Conservation (phyloP, 2,113 vertebrate genomes). For the Cisticola juncidis region DNA sequence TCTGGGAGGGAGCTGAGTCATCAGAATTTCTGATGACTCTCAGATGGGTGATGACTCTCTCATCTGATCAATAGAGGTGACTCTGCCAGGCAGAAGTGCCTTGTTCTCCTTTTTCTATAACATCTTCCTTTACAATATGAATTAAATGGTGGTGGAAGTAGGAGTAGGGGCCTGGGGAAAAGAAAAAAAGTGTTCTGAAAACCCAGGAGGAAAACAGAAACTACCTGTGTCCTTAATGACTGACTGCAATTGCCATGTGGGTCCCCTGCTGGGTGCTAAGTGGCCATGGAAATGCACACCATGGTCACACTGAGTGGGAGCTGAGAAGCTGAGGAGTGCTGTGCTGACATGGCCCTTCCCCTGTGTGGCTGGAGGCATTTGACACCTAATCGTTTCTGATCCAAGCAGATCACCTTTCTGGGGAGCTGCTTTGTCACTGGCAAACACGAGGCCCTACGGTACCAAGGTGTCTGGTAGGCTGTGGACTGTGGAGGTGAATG, state of each 20-base stretch:
- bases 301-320: neutral
- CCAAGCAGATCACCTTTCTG: neutral
- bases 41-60: too few species aligned
- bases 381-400: neutral
- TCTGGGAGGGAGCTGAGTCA: neutral
- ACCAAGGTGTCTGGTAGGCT: neutral
- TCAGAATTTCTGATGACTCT: neutral
- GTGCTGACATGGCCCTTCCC: slow-evolving; percentile 27
- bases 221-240: neutral
- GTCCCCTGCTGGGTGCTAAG: slow-evolving; percentile 28
- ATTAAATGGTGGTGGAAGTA: neutral
- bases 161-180: neutral
- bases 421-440: neutral
- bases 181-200: neutral
- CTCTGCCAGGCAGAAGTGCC: too few species aligned
- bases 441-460: neutral
- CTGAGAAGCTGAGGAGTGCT: neutral
- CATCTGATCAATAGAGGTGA: too few species aligned
- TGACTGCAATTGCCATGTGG: neutral
- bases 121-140: neutral
- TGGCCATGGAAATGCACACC: neutral
- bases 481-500: neutral
- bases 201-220: neutral
- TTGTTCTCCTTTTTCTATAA: neutral
- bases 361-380: neutral